These are phyloP conservation scores for Pasiphila rectangulata DNA, from an alignment of 2,888 invertebrate species.

Conservation along the genomic window DNA sequence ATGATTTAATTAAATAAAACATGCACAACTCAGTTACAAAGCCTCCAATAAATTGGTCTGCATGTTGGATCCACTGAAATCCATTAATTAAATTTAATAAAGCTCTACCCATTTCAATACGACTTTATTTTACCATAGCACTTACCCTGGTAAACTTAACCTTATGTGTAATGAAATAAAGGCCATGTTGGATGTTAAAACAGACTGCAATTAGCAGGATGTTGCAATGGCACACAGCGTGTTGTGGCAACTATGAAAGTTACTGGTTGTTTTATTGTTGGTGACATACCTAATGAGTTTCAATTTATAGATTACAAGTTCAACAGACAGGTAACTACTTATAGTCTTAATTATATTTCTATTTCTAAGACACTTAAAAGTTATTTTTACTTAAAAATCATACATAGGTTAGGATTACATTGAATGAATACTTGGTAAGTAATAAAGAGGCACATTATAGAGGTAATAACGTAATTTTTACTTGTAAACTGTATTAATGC, in stretches of 20 bases:
- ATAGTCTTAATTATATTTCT: too few relatives aligned
- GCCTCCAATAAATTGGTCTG: constrained; percentile 22
- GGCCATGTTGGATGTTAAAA: constrained; percentile 28
- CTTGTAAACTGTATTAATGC: too few relatives aligned
- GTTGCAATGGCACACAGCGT: constrained; percentile 29
- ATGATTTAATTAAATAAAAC: too few relatives aligned
- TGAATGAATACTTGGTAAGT: too few relatives aligned
- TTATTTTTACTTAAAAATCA: too few relatives aligned
- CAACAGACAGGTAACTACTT: too few relatives aligned
- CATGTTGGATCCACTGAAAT: constrained; percentile 32
- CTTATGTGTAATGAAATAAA: background rate
- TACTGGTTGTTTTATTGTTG: background rate
- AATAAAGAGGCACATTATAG: too few relatives aligned
- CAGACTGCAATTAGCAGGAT: constrained; percentile 42
- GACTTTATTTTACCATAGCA: constrained; percentile 20
- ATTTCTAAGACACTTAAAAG: too few relatives aligned
- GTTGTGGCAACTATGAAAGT: constrained; percentile 21
- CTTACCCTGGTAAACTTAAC: background rate
- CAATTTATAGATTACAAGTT: too few relatives aligned
- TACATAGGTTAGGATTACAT: too few relatives aligned
- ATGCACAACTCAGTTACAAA: constrained; percentile 3
- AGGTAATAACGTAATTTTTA: too few relatives aligned
- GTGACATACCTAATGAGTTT: too few relatives aligned
- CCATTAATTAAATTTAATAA: constrained; percentile 49
- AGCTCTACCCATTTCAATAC: constrained; percentile 37